Base-by-base conservation (phyloP, 2,113 vertebrate species). In the Nyctibius bracteatus region DNA sequence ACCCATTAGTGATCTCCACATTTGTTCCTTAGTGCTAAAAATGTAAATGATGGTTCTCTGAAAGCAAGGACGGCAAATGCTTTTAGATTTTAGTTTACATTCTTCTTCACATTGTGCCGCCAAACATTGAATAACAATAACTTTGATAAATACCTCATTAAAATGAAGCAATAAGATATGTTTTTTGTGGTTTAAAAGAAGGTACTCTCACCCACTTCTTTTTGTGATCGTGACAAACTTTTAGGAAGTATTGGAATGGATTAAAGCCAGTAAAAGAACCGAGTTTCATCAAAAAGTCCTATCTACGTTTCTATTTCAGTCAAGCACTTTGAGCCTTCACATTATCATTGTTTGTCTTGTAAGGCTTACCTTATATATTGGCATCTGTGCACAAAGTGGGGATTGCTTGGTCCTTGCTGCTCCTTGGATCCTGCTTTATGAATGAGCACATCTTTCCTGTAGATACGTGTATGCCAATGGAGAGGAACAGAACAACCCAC, bases 391-490 rank as follows among this genome's bases (percentile, higher is more conserved):
- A 21, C 21, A 37, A 46, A 68, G 49, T 37, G n/a, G 6, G 37
- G 6, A 18, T 73, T 73, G 43, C 44, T 35, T 62, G 30, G 44
- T 47, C 21, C 31, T 35, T 35, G 55, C 63, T 91, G 58, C 49
- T 93, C 41, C 35, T 30, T 70, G 55, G 9, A 49, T 49, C 35
- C 30, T 55, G 1, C 62, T 55, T 85, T 2, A 43, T 44, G 35
- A 82, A 75, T 2, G 0, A 79, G 16, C 33, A 35, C 3, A 37
- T 47, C 33, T 57, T 52, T 79, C 23, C 35, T 72, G 28, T 51
- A 1, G 30, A 0, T 6, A 6, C 2, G 0, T 41, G 11, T 43
- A 33, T 59, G 43, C 49, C 3, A 2, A 23, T 55, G 47, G 39
- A 75, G 51, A 46, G 47, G 37, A 81, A 54, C 13, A 66, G 12